Evolutionary conservation across 1,140 invertebrate species (phyloP).

Genomic region (Penaeus japonicus): DNA sequence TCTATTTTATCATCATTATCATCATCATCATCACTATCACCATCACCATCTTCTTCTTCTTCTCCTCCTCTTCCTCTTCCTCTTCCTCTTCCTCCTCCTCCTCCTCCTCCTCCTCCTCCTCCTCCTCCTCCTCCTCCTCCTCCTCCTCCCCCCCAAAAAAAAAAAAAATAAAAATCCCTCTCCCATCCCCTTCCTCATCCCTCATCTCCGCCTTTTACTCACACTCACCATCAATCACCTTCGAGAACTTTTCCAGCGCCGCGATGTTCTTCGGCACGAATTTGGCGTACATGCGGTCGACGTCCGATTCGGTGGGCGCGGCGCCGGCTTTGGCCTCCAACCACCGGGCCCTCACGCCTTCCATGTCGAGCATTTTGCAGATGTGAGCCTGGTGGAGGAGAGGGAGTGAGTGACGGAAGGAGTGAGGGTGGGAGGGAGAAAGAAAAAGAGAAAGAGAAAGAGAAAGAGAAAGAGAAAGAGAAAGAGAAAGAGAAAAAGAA

Average conservation of each 20-base stretch:
- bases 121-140: no score
- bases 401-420: not conserved
- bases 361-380: slow-evolving; percentile 57
- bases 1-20: no score
- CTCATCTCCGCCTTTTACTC: not conserved
- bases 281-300: slow-evolving; percentile 58
- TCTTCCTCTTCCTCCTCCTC: no score
- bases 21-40: no score
- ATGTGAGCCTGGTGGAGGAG: slow-evolving; percentile 55
- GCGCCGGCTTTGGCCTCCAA: slow-evolving; percentile 31
- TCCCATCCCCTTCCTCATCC: no score
- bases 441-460: not conserved
- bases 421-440: not conserved
- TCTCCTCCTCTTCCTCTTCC: no score
- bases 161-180: no score
- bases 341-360: slow-evolving; percentile 49
- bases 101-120: no score
- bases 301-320: slow-evolving; percentile 45
- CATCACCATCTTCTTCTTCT: no score
- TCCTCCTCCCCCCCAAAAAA: no score
- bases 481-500: no score
- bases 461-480: no score
- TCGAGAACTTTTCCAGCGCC: slow-evolving; percentile 29
- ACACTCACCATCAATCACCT: slow-evolving; percentile 46
- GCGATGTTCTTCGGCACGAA: slow-evolving; percentile 57